Evolutionary conservation across 1,140 invertebrate species (phyloP).

Genomic region (Cecropterus lyciades): DNA sequence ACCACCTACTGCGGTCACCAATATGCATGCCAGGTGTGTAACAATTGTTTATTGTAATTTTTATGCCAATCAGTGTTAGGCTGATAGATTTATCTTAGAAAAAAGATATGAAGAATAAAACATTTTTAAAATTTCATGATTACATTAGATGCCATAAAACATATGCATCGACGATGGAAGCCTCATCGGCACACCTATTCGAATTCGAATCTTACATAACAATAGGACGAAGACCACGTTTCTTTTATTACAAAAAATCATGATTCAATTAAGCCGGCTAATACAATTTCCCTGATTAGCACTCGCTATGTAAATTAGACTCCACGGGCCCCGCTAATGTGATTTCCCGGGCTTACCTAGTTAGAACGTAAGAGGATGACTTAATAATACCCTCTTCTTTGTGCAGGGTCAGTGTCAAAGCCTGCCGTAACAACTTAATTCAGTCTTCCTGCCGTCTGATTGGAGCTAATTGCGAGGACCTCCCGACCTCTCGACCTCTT

Average conservation of each 20-base stretch:
- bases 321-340: conserved; percentile 25
- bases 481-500: conserved; percentile 50
- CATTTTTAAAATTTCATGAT: too few species aligned
- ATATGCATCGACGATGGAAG: too few species aligned
- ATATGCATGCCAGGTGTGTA: too few species aligned
- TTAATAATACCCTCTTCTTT: conserved; percentile 36
- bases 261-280: conserved; percentile 14
- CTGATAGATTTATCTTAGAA: too few species aligned
- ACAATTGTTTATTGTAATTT: too few species aligned
- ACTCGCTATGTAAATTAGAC: conserved; percentile 28
- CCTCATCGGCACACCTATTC: too few species aligned
- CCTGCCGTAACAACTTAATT: conserved; percentile 59
- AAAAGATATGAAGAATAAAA: too few species aligned
- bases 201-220: too few species aligned
- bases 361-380: conserved; percentile 34
- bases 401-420: conserved; percentile 49
- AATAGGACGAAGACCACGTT: too few species aligned
- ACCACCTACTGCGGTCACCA: too few species aligned
- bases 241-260: background rate
- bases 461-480: conserved; percentile 67
- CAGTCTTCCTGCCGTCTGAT: conserved; percentile 64
- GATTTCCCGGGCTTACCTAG: conserved; percentile 32
- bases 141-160: too few species aligned
- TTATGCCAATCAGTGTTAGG: too few species aligned
- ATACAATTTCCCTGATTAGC: conserved; percentile 31